phyloP scores from a whole-genome alignment of 2,888 invertebrate genomes.

The Diogma glabrata region DNA sequence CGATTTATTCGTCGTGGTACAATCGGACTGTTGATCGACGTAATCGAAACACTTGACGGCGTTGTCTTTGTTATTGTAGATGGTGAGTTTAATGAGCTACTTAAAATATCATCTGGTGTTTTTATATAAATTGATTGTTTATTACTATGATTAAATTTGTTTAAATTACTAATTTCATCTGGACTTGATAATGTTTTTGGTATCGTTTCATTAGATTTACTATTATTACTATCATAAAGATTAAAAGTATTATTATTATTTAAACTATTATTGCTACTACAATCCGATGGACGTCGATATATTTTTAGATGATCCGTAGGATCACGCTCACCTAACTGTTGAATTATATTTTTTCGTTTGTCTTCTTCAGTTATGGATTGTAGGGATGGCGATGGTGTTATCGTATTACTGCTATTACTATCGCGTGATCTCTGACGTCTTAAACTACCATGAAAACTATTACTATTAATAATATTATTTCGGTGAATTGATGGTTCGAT shows the following conservation, averaged over 20 bases:
- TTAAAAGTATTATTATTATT: conserved; percentile 19
- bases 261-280: conserved; percentile 3
- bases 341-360: conserved; percentile 44
- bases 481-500: conserved; percentile 11
- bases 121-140: conserved; percentile 41
- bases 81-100: neutral
- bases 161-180: conserved; percentile 5
- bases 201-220: conserved; percentile 11
- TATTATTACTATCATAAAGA: conserved; percentile 13
- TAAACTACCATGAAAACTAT: conserved; percentile 49
- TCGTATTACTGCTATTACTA: conserved; percentile 16
- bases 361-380: conserved; percentile 53
- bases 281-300: conserved; percentile 42
- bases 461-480: conserved; percentile 32
- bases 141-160: conserved; percentile 24
- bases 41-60: neutral
- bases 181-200: conserved; percentile 8
- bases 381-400: conserved; percentile 36
- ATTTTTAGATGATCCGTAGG: conserved; percentile 45
- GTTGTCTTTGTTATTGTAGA: neutral
- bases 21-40: conserved; percentile 6
- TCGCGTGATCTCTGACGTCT: conserved; percentile 45
- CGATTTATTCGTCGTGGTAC: conserved; percentile 9
- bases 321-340: conserved; percentile 40
- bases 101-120: neutral